Conservation (phyloP, 2,888 invertebrate genomes). For the Hololepta plana region DNA sequence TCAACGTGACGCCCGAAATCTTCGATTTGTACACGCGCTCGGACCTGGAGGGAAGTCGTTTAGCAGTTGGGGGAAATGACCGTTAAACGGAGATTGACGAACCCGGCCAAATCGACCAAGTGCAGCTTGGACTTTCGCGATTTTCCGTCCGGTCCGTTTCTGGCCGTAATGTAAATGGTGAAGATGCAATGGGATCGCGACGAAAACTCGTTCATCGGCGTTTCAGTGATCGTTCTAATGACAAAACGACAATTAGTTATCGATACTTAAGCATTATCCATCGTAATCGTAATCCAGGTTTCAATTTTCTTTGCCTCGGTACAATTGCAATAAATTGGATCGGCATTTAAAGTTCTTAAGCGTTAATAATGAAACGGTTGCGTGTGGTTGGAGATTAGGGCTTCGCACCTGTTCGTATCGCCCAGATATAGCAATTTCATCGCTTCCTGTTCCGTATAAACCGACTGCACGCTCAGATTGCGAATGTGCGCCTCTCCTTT, state of each 20-base stretch:
- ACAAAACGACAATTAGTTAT: not conserved
- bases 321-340: too few species aligned
- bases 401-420: slow-evolving; percentile 29
- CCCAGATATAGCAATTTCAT: slow-evolving; percentile 30
- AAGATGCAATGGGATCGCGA: slow-evolving; percentile 37
- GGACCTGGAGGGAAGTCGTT: slow-evolving; percentile 27
- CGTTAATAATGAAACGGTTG: too few species aligned
- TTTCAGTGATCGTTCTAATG: slow-evolving; percentile 31
- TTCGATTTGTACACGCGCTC: slow-evolving; percentile 30
- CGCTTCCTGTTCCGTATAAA: slow-evolving; percentile 31
- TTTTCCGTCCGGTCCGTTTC: slow-evolving; percentile 19
- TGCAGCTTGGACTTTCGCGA: slow-evolving; percentile 31
- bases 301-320: too few species aligned
- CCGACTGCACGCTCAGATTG: slow-evolving; percentile 29
- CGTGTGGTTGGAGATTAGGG: too few species aligned
- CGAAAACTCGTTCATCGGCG: slow-evolving; percentile 34
- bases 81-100: not conserved
- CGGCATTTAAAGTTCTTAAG: too few species aligned
- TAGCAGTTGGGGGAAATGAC: too few species aligned
- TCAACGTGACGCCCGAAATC: slow-evolving; percentile 27
- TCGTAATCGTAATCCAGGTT: too few species aligned
- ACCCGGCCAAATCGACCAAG: slow-evolving; percentile 36
- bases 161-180: slow-evolving; percentile 29
- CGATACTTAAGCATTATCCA: not conserved
- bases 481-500: slow-evolving; percentile 28